Evolutionary conservation across 1,140 invertebrate genomes (phyloP), one percentile per base, ranked within the genome.

Genomic region (Achatina immaculata): DNA sequence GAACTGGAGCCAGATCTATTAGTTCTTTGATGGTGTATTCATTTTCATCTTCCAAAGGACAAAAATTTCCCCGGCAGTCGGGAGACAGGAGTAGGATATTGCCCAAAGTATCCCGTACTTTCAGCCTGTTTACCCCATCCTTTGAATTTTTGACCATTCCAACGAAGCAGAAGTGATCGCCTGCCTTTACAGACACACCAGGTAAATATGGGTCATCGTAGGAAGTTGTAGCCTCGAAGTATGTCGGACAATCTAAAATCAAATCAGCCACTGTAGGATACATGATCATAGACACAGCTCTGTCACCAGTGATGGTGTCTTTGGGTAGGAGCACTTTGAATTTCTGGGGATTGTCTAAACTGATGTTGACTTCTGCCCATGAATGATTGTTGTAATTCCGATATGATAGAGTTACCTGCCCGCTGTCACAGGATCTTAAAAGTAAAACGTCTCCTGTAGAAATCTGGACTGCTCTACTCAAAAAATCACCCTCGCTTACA

Each of bases 201-300:
- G 83, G 83, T 14, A 84, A 55, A 69, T 84, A 84, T 2, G 83
- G 83, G 31, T 84, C 81, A 28, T 84, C 83, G 72, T 81, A 84
- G 65, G 76, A 65, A 14, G 80, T 34, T 14, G 80, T 84, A 7
- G 83, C 83, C 45, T 82, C 81, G 66, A 84, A 84, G 36, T 77
- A 80, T 11, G 83, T 84, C 21, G 83, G 83, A 48, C 83, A 81
- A 48, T 84, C 83, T 68, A 81, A 21, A n/a, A 84, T 51, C 28
- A 84, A 72, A 51, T 84, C 83, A 38, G 75, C 65, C 9, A 84
- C 72, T 34, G 83, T 80, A 66, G 81, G 79, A 69, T 84, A 84
- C 16, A 77, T 65, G 21, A 82, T 38, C 66, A 78, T 76, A 3
- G 81, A 82, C 36, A 68, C 28, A 14, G 76, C 62, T 42, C 80